phyloP scores from a whole-genome alignment of 2,797 vertebrate species.

The Gallinago stenura region DNA sequence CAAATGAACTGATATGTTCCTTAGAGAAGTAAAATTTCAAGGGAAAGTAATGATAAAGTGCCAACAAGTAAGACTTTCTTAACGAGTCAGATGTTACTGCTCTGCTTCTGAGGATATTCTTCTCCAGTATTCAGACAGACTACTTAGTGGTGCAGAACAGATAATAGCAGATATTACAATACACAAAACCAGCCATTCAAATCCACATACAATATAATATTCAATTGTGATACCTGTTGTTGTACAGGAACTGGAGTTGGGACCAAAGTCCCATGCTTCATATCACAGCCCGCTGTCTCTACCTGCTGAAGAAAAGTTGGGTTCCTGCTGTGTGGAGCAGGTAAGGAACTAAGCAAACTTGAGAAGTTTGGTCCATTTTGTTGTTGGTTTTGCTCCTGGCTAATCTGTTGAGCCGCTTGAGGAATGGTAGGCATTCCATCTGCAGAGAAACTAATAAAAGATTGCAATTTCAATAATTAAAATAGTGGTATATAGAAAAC shows the following conservation, averaged over 20 bases:
- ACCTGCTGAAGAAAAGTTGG: constrained; percentile 81
- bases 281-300: constrained; percentile 78
- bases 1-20: background rate
- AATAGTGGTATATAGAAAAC: background rate
- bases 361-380: constrained; percentile 90
- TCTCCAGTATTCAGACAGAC: background rate
- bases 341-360: constrained; percentile 85
- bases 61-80: background rate
- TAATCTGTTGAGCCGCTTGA: constrained; percentile 84
- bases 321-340: constrained; percentile 78
- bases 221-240: constrained; percentile 47
- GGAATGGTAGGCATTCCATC: constrained; percentile 87
- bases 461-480: background rate
- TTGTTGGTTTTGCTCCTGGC: constrained; percentile 88
- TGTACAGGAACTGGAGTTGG: constrained; percentile 70
- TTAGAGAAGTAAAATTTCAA: background rate
- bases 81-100: background rate
- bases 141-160: background rate
- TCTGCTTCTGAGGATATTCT: background rate
- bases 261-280: constrained; percentile 69
- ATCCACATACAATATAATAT: background rate
- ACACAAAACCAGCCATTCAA: background rate
- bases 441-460: constrained; percentile 63
- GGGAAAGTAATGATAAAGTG: background rate
- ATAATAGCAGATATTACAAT: background rate